Percentiles rank a stretch among this genome's conserved stretches.
These are phyloP conservation scores for Nomada lathburiana DNA, from an alignment of 2,888 invertebrate species.

Conservation along the genomic window DNA sequence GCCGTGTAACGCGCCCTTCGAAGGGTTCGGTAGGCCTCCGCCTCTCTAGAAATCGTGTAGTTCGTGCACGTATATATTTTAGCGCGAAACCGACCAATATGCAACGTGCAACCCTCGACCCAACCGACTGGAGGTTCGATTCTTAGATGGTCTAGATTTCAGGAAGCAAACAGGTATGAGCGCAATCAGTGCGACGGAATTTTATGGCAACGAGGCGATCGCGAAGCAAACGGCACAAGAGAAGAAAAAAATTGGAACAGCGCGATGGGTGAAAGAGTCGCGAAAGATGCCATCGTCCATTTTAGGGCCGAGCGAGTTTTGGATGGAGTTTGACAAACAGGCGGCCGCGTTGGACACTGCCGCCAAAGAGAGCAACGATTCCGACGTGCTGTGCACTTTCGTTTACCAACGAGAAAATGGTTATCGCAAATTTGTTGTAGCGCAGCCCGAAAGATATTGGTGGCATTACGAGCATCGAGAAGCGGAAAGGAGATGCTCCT, in stretches of 20 bases:
- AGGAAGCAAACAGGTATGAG: not conserved
- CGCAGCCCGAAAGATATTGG: slow-evolving; percentile 85
- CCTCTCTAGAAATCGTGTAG: not conserved
- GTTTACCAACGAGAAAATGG: slow-evolving; percentile 82
- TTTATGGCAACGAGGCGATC: slow-evolving; percentile 13
- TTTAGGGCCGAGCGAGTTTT: slow-evolving; percentile 80
- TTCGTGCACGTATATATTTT: slow-evolving; percentile 4
- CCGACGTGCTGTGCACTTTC: slow-evolving; percentile 81
- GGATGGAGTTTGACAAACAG: slow-evolving; percentile 83
- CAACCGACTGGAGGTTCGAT: too few species aligned
- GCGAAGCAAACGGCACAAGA: not conserved
- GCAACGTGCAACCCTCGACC: too few species aligned
- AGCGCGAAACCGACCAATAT: not conserved
- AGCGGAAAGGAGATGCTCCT: slow-evolving; percentile 80
- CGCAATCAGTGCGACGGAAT: not conserved
- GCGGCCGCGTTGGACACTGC: slow-evolving; percentile 80
- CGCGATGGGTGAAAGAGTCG: slow-evolving; percentile 26
- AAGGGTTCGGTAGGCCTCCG: too few species aligned
- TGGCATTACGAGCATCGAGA: slow-evolving; percentile 75
- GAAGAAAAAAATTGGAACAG: not conserved
- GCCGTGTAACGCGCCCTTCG: too few species aligned
- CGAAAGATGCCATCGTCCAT: slow-evolving; percentile 71
- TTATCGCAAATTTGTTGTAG: slow-evolving; percentile 83
- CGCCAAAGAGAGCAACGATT: slow-evolving; percentile 65
- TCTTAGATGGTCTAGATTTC: too few species aligned